A percentile compares a stretch with the other conserved stretches of the same genome.
Evolutionary conservation across 2,113 vertebrate genomes (phyloP).

Genomic region (Ovis aries): ARS-UI_Ramb_v3.0 NC_056055.1:2431001-2431500

Average conservation of each 20-base stretch:
- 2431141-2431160: constrained; percentile 30
- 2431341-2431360: neutral
- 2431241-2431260: neutral
- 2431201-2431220: neutral
- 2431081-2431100: constrained; percentile 75
- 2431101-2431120: constrained; percentile 66
- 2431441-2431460: neutral
- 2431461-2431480: neutral
- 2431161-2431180: constrained; percentile 56
- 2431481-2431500: neutral
- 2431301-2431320: neutral
- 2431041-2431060: constrained; percentile 77
- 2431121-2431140: constrained; percentile 38
- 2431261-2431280: neutral
- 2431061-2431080: constrained; percentile 83
- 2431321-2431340: neutral
- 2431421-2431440: neutral
- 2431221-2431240: neutral
- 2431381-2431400: neutral
- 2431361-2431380: neutral
- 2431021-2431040: constrained; percentile 45
- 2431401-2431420: neutral
- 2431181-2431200: constrained; percentile 37
- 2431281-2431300: neutral
- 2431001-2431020: constrained; percentile 72